phyloP scores from a whole-genome alignment of 2,113 vertebrate genomes.

The Elaphurus davidianus region DNA sequence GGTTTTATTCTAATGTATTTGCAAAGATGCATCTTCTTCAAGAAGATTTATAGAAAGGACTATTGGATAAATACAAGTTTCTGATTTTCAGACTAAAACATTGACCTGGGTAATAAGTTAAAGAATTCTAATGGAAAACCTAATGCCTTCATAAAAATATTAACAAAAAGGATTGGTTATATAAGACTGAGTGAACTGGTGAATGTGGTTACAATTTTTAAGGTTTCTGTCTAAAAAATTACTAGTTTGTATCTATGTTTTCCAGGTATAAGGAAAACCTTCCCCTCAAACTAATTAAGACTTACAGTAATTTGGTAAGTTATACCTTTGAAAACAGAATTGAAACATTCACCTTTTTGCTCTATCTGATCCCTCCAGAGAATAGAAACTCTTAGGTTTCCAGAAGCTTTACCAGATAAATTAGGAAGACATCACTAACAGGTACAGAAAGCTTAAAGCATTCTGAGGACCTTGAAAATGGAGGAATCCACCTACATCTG shows the following conservation, averaged over 20 bases:
- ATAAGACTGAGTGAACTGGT: background rate
- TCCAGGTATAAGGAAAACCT: background rate
- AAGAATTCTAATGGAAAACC: background rate
- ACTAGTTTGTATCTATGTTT: background rate
- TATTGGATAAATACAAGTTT: background rate
- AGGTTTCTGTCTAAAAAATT: background rate
- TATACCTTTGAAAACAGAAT: background rate
- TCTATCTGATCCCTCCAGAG: background rate
- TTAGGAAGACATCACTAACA: background rate
- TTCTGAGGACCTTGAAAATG: background rate
- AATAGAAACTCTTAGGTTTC: background rate
- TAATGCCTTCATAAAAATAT: background rate
- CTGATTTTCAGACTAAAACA: background rate
- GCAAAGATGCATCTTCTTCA: background rate
- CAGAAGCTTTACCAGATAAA: background rate
- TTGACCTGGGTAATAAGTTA: background rate
- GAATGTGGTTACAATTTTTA: background rate
- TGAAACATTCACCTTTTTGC: background rate
- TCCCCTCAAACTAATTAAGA: background rate
- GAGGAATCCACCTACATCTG: background rate
- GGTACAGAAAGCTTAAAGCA: background rate
- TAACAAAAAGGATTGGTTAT: background rate
- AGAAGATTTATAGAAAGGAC: background rate
- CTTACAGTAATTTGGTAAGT: background rate
- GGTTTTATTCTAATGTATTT: background rate